phyloP scores from a whole-genome alignment of 2,888 invertebrate species.

The Meiosimyza platycephala region DNA sequence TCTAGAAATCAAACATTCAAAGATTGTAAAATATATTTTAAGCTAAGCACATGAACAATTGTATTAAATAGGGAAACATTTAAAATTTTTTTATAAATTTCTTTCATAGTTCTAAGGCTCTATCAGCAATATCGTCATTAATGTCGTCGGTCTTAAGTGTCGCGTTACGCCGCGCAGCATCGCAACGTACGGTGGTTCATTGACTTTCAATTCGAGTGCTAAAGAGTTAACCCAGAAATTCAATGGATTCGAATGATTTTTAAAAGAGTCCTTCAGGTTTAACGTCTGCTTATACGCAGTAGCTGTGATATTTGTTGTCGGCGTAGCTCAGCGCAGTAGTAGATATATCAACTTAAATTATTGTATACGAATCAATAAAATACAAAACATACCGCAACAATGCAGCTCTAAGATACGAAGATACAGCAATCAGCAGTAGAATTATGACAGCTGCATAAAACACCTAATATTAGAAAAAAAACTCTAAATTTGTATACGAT shows the following conservation, averaged over 20 bases:
- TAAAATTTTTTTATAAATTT: neutral
- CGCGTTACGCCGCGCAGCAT: slow-evolving; percentile 2
- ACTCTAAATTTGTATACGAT: slow-evolving; percentile 31
- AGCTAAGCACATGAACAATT: neutral
- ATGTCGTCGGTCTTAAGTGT: slow-evolving; percentile 26
- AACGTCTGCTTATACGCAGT: slow-evolving; percentile 18
- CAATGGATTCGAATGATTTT: neutral
- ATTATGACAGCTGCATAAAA: slow-evolving; percentile 47
- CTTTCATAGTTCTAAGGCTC: slow-evolving; percentile 5
- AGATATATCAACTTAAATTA: slow-evolving; percentile 23
- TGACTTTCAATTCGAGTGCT: neutral
- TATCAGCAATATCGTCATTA: slow-evolving; percentile 12
- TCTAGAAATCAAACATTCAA: too few relatives aligned
- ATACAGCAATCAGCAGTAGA: slow-evolving; percentile 34
- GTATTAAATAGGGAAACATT: neutral
- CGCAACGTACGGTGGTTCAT: neutral
- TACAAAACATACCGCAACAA: slow-evolving; percentile 13
- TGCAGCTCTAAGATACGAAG: slow-evolving; percentile 1
- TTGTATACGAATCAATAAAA: slow-evolving; percentile 36
- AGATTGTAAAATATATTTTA: too few relatives aligned
- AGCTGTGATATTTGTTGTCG: slow-evolving; percentile 42
- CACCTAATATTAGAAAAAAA: neutral
- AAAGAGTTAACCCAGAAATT: slow-evolving; percentile 5
- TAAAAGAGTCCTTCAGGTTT: neutral
- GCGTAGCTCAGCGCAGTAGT: slow-evolving; percentile 28